Base-by-base conservation (phyloP, 2,888 invertebrate genomes). In the Noctua comes region DNA sequence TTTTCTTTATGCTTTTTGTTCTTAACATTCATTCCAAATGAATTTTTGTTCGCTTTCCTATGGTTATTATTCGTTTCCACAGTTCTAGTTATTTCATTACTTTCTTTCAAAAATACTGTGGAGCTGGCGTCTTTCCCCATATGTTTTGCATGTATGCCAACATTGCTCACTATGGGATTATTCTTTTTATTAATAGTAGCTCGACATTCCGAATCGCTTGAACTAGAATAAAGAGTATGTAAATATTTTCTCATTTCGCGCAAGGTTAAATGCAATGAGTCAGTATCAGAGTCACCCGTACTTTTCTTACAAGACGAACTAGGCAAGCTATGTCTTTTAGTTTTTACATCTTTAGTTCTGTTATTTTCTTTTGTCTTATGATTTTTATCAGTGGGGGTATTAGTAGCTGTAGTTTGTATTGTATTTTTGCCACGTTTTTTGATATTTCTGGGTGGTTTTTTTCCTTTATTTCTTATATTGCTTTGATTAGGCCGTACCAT, bases 181-280 rank as follows among this genome's bases (percentile, higher is more conserved):
- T 95, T 94, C 93, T 97, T 93, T 93, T 97, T 95, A 94, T 96
- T 89, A 88, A 97, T 89, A n/a, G 95, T 95, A 91, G 94, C 97
- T 83, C 95, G 93, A 85, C 95, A 95, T 90, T 96, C 97, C 0
- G 98, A 98, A 91, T 98, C 98, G 90, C 98, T 98, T 69, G 98
- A 98, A 93, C 98, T 98, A 57, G 98, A 98, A 93, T 98, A 98
- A 66, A 98, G 96, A 13, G 98, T 98, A 87, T 98, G 98, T 90
- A 98, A 97, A 93, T 98, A 98, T 91, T 98, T 98, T 85, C 98
- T 97, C 91, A 98, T 98, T 95, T 98, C 98, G 88, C 98, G 98
- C 78, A 99, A 95, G 18, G 98, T 98, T 97, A 98, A 98, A 93
- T 98, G 98, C 84, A 98, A 97, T 6, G 96, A 95, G 92, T 98